Evolutionary conservation across 2,113 vertebrate species (phyloP), one percentile per base, ranked within the genome.

Genomic region (Megaptera novaeangliae): DNA sequence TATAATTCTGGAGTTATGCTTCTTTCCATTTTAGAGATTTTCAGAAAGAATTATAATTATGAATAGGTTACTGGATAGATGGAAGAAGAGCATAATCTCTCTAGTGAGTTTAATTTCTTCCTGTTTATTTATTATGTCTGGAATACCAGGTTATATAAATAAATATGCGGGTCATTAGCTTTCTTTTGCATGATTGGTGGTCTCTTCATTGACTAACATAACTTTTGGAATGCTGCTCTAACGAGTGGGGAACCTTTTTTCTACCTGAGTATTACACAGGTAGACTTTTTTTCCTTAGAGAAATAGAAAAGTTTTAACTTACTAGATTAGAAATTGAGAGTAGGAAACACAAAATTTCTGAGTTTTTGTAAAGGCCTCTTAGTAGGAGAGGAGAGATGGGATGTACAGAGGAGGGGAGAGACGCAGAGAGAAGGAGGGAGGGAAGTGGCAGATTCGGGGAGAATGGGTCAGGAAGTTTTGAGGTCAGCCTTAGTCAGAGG

Each of bases 401-500:
- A 17, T 84, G 18, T 57, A 10, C 20, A 12, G 64, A 81, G 39
- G 23, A 29, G 41, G 61, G 44, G 66, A 71, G 27, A 36, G 8
- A 15, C 9, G 15, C 21, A 69, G 12, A 66, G 68, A 21, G 4
- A 18, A 36, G 34, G 52, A 68, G 68, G 75, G 74, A 88, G 77
- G 64, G 66, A 52, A 82, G 61, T 80, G 29, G 34, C 72, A 68
- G 66, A 36, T 4, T 23, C 14, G 18, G 71, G 83, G 71, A 94
- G 91, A 80, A 27, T 66, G 91, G 46, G 68, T 92, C 94, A 0
- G 34, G 90, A 96, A 95, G 85, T 72, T 91, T 96, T 85, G 94
- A 97, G 88, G 91, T 95, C 84, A 68, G 88, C 71, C 93, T 97
- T 91, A 91, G 90, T 97, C 96, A 93, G 96, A 97, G 89, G 88